Conservation (phyloP, 2,797 vertebrate species). For the Hippoglossus hippoglossus region DNA sequence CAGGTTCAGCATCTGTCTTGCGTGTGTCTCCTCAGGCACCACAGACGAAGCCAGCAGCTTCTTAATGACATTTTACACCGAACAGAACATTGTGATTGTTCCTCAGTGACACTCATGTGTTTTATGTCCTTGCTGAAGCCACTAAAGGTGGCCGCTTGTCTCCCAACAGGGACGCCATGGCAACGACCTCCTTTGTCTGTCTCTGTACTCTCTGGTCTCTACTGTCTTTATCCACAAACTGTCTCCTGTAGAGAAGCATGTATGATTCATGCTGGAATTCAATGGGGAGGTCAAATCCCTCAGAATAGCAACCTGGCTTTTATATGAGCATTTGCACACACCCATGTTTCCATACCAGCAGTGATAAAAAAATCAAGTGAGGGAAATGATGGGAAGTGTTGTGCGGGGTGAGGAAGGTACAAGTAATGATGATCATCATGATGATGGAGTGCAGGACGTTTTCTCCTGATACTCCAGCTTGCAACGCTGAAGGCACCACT, state of each 20-base stretch:
- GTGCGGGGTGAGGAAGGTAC: slow-evolving; percentile 9
- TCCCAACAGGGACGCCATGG: slow-evolving; percentile 57
- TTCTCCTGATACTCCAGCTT: slow-evolving; percentile 15
- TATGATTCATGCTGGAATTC: slow-evolving; percentile 51
- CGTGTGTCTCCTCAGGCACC: background rate
- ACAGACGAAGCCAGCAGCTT: background rate
- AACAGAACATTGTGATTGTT: background rate
- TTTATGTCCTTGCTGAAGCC: slow-evolving; percentile 7
- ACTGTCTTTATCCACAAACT: slow-evolving; percentile 33
- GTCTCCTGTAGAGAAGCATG: slow-evolving; percentile 47
- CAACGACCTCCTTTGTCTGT: slow-evolving; percentile 58
- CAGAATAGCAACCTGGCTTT: background rate
- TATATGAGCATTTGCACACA: slow-evolving; percentile 3
- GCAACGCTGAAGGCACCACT: slow-evolving; percentile 15
- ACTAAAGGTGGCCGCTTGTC: background rate
- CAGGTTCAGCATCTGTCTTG: background rate
- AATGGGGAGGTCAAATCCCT: slow-evolving; percentile 25
- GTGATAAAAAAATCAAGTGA: background rate
- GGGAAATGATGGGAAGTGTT: background rate
- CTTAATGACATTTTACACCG: slow-evolving; percentile 1
- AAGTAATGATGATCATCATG: slow-evolving; percentile 3
- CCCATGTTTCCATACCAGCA: background rate
- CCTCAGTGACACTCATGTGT: slow-evolving; percentile 9
- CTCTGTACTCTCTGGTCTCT: slow-evolving; percentile 32
- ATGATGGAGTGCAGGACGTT: slow-evolving; percentile 31